Evolutionary conservation across 1,140 invertebrate genomes (phyloP).

Genomic region (Drosophila auraria): DNA sequence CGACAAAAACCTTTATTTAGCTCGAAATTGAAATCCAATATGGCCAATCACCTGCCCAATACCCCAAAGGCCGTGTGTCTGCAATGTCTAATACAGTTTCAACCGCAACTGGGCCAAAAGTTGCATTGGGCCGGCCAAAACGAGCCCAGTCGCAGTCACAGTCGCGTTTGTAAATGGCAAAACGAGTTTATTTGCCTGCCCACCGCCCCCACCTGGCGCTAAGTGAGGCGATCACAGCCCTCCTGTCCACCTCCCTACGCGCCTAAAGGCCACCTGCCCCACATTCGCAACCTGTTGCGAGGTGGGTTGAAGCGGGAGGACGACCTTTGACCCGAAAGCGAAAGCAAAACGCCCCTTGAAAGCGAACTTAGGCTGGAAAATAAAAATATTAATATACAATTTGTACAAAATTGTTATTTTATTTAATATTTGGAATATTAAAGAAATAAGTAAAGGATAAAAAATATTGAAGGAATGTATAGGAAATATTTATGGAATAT

Average conservation of each 20-base stretch:
- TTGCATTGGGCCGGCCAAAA: conserved; percentile 52
- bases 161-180: conserved; percentile 58
- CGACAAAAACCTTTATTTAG: conserved; percentile 10
- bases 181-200: conserved; percentile 65
- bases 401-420: not conserved
- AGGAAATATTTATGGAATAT: too few species aligned
- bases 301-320: conserved; percentile 17
- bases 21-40: conserved; percentile 58
- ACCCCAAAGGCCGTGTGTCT: conserved; percentile 16
- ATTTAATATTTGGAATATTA: too few species aligned
- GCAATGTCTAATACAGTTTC: conserved; percentile 52
- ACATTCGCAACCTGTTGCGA: conserved; percentile 74
- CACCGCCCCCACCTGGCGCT: conserved; percentile 40
- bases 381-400: conserved; percentile 1
- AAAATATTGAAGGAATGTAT: too few species aligned
- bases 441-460: too few species aligned
- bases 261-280: conserved; percentile 79
- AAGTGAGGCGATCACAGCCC: not conserved
- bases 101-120: conserved; percentile 77
- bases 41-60: conserved; percentile 38
- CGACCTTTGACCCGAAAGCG: conserved; percentile 64
- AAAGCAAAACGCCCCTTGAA: conserved; percentile 23
- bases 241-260: conserved; percentile 30
- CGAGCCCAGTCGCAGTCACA: conserved; percentile 33
- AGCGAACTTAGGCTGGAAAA: not conserved